phyloP scores from a whole-genome alignment of 2,113 vertebrate species.

The Miniopterus natalensis region DNA sequence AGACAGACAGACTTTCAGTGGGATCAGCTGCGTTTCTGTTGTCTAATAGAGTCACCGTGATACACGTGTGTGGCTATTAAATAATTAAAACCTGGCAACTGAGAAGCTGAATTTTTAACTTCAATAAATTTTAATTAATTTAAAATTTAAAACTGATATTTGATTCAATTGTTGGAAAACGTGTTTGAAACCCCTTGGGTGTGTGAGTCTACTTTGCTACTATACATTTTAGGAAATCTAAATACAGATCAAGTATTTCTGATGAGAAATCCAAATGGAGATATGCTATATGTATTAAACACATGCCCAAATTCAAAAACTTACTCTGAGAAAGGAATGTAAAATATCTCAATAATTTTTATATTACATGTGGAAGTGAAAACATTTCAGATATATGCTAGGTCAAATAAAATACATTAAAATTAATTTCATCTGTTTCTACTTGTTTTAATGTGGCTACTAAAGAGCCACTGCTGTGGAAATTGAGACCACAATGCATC shows the following conservation, averaged over 20 bases:
- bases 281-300: not conserved
- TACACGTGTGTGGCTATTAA: not conserved
- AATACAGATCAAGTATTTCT: not conserved
- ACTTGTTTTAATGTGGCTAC: not conserved
- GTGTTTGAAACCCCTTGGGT: not conserved
- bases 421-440: slow-evolving; percentile 8
- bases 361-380: not conserved
- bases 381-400: not conserved
- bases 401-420: not conserved
- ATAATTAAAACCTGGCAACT: not conserved
- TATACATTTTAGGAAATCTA: not conserved
- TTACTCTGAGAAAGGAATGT: not conserved
- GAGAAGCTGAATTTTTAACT: not conserved
- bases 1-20: not conserved
- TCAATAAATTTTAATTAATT: not conserved
- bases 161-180: not conserved
- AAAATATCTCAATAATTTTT: not conserved
- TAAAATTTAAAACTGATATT: not conserved
- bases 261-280: slow-evolving; percentile 13
- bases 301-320: not conserved
- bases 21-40: not conserved
- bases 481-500: not conserved
- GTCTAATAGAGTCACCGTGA: rapidly evolving
- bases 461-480: not conserved
- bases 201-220: not conserved